Evolutionary conservation across 2,797 vertebrate genomes (phyloP), one percentile per base, ranked within the genome.

Genomic region (Emydoidea blandingii): DNA sequence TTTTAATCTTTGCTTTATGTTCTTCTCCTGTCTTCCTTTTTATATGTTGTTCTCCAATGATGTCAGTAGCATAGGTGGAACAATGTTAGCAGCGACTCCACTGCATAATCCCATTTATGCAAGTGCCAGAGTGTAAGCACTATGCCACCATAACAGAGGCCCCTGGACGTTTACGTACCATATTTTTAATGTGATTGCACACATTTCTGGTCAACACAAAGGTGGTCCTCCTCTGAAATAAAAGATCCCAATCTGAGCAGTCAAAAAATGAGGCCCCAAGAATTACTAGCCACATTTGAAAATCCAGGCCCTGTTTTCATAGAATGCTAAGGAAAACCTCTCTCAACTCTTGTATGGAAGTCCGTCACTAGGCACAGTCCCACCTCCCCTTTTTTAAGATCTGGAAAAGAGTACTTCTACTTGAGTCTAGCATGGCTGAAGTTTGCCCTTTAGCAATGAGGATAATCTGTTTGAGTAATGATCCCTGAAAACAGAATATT

Each of bases 401-500:
- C 50, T 47, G 53, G 8, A 90, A 56, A 74, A 92, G 44, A 87
- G 93, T 47, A 89, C 6, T n/a, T 53, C 11, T 29, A n/a, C 18
- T 25, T 10, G 96, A 91, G 44, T 86, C 81, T 12, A n/a, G 23
- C 0, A 0, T 5, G 34, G 49, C 6, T 88, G 68, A 54, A 5
- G 10, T 81, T 93, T 95, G 81, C 81, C 23, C 54, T 90, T 74
- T 18, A 12, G 15, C 1, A 1, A 92, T 49, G 59, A 59, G 44
- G 44, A 78, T 91, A 93, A 92, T 94, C 50, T 81, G 50, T 95
- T 85, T 88, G 88, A 94, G 81, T 83, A 93, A 94, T 57, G 47
- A 93, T n/a, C 53, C 90, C 88, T 95, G 91, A 89, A 96, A 96
- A 86, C 5, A 54, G 90, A 93, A 78, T 83, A 62, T 10, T 89